These are phyloP conservation scores for Lathronympha strigana DNA, from an alignment of 2,888 invertebrate species.

Conservation along the genomic window DNA sequence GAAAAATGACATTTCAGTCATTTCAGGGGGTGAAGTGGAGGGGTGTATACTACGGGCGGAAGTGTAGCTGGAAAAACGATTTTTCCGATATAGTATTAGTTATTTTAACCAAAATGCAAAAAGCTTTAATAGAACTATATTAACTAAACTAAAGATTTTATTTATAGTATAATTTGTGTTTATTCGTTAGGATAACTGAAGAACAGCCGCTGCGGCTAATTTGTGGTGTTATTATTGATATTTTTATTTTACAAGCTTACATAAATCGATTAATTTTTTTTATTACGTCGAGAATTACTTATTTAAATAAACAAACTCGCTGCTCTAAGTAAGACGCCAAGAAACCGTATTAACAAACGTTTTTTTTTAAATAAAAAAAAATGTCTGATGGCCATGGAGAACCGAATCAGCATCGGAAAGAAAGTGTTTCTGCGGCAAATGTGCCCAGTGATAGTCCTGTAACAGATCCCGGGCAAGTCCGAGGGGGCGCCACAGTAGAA, in stretches of 20 bases:
- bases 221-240: slow-evolving; percentile 64
- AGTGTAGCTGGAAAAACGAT: slow-evolving; percentile 56
- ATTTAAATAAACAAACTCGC: slow-evolving; percentile 13
- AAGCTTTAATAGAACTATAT: slow-evolving; percentile 48
- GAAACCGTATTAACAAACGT: not conserved
- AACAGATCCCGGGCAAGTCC: slow-evolving; percentile 89
- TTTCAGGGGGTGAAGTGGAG: slow-evolving; percentile 58
- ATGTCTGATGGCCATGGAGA: slow-evolving; percentile 78
- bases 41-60: slow-evolving; percentile 56
- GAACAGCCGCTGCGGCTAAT: slow-evolving; percentile 54
- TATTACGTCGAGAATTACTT: slow-evolving; percentile 40
- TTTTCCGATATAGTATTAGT: slow-evolving; percentile 61
- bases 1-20: slow-evolving; percentile 74
- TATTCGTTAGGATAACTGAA: slow-evolving; percentile 35
- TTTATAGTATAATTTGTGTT: slow-evolving; percentile 34
- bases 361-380: slow-evolving; percentile 38
- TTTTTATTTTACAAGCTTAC: slow-evolving; percentile 53
- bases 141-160: slow-evolving; percentile 44
- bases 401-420: slow-evolving; percentile 68
- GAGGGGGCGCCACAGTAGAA: slow-evolving; percentile 66
- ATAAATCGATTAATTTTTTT: slow-evolving; percentile 36
- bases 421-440: slow-evolving; percentile 73
- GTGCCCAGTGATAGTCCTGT: slow-evolving; percentile 89
- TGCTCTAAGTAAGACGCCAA: slow-evolving; percentile 7
- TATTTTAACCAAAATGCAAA: slow-evolving; percentile 56